Percentiles rank a stretch among this genome's conserved stretches.
phyloP scores from a whole-genome alignment of 1,140 invertebrate genomes.

The Centruroides vittatus region DNA sequence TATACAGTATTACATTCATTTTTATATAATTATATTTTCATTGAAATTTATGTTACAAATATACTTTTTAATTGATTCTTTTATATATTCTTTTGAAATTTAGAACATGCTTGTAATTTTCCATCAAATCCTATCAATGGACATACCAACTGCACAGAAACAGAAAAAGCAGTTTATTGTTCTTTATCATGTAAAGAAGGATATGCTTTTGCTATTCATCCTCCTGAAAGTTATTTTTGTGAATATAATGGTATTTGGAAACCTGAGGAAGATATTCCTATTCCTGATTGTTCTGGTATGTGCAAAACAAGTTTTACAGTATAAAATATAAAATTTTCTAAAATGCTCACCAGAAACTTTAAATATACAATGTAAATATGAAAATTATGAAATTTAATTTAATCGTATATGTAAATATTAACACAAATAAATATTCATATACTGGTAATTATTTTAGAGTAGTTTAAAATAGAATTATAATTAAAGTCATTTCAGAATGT shows the following conservation, averaged over 20 bases:
- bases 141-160: slow-evolving; percentile 36
- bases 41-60: background rate
- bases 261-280: slow-evolving; percentile 31
- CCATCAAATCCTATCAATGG: slow-evolving; percentile 41
- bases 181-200: slow-evolving; percentile 42
- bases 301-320: background rate
- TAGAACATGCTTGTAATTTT: slow-evolving; percentile 41
- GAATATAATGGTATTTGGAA: slow-evolving; percentile 34
- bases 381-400: no score
- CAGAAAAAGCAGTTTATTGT: slow-evolving; percentile 37
- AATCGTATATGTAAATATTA: no score
- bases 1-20: no score
- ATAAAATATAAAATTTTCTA: background rate
- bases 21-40: no score
- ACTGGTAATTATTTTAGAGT: no score
- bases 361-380: no score
- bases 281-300: slow-evolving; percentile 44
- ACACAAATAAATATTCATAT: no score
- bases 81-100: slow-evolving; percentile 5
- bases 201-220: slow-evolving; percentile 40
- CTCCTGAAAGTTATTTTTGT: slow-evolving; percentile 34
- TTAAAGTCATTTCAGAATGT: no score
- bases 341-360: no score
- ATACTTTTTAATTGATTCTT: background rate
- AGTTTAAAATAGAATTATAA: no score